A percentile compares a stretch with the other conserved stretches of the same genome.
phyloP scores from a whole-genome alignment of 2,888 invertebrate species.

The Panopea generosa region DNA sequence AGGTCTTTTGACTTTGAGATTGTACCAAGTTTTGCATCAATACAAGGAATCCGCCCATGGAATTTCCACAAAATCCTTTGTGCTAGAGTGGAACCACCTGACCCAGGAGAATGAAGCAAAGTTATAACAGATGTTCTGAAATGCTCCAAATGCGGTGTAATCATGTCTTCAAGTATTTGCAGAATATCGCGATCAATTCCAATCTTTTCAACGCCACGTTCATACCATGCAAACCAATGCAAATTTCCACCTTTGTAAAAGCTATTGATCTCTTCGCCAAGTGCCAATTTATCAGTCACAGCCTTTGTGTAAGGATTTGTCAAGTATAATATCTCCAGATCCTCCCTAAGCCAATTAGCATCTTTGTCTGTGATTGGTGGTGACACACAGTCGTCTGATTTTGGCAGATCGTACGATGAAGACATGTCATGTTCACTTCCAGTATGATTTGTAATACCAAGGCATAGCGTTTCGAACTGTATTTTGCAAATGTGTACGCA shows the following conservation, averaged over 20 bases:
- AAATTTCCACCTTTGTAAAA: constrained; percentile 66
- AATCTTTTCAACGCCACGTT: constrained; percentile 24
- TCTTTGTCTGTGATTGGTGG: constrained; percentile 24
- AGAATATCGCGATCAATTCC: constrained; percentile 54
- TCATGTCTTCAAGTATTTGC: constrained; percentile 13
- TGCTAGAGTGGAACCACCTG: constrained; percentile 68
- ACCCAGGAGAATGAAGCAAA: constrained; percentile 62
- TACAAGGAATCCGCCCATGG: constrained; percentile 50
- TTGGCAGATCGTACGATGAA: not conserved
- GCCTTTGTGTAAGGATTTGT: constrained; percentile 37
- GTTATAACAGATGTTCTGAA: constrained; percentile 51
- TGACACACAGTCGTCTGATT: not conserved
- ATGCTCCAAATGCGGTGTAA: constrained; percentile 13
- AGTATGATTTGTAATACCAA: constrained; percentile 19
- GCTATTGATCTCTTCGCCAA: constrained; percentile 49
- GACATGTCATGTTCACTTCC: not conserved
- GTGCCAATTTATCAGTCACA: constrained; percentile 22
- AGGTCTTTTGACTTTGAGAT: constrained; percentile 29
- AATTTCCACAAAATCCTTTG: constrained; percentile 63
- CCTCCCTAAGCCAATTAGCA: constrained; percentile 57
- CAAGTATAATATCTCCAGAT: constrained; percentile 63
- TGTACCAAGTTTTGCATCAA: constrained; percentile 44
- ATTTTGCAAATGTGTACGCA: constrained; percentile 13
- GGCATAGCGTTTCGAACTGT: constrained; percentile 14
- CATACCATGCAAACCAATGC: constrained; percentile 60